Percentiles rank a stretch among this genome's conserved stretches.
phyloP scores from a whole-genome alignment of 2,888 invertebrate genomes.

The Gastracanthus pulcherrimus region DNA sequence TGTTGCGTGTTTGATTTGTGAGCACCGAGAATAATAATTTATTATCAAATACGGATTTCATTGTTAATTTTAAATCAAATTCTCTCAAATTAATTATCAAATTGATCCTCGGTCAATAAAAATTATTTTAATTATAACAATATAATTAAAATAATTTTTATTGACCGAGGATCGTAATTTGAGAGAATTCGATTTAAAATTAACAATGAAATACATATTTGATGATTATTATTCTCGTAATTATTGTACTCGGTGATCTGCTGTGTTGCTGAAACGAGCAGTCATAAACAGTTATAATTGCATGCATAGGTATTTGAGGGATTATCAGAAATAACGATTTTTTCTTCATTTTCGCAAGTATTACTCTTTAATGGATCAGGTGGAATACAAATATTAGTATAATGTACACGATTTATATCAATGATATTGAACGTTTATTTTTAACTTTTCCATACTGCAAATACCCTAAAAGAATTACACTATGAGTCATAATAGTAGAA shows the following conservation, averaged over 20 bases:
- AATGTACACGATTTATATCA: no score
- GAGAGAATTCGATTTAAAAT: background rate
- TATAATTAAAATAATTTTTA: background rate
- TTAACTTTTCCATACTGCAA: no score
- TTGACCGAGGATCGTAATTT: background rate
- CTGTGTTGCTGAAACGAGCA: no score
- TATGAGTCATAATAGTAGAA: no score
- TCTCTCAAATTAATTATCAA: no score
- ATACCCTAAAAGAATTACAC: no score
- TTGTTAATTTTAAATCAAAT: background rate
- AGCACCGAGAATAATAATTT: background rate
- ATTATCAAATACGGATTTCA: conserved; percentile 13
- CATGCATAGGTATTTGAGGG: background rate
- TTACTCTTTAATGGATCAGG: background rate
- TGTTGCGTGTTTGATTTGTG: no score
- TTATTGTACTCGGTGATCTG: background rate
- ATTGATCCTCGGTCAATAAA: background rate
- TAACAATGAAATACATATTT: background rate
- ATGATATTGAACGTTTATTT: no score
- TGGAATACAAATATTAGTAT: no score
- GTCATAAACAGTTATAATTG: background rate
- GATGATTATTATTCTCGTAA: conserved; percentile 12
- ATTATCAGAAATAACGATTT: background rate
- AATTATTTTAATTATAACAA: background rate
- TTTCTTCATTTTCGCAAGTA: background rate